phyloP scores from a whole-genome alignment of 1,140 invertebrate species.

The Drosophila kanapiae region DNA sequence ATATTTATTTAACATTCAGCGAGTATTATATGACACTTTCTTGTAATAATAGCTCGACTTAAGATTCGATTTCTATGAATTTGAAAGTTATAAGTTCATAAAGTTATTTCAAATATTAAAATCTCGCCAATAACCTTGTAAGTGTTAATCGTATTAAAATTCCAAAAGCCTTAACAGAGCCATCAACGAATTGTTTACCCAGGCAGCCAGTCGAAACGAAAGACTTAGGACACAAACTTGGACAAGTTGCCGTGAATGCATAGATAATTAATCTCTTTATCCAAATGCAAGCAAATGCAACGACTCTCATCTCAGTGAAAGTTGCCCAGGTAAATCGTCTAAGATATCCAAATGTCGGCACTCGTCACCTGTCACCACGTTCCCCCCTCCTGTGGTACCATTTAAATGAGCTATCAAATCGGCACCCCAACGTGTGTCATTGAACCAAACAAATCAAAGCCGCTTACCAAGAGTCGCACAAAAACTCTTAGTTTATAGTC shows the following conservation, averaged over 20 bases:
- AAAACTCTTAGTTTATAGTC: slow-evolving; percentile 70
- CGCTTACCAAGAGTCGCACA: slow-evolving; percentile 60
- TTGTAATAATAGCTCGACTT: not conserved
- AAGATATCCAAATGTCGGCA: slow-evolving; percentile 59
- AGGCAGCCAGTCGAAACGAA: slow-evolving; percentile 20
- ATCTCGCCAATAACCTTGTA: slow-evolving; percentile 13
- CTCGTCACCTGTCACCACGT: slow-evolving; percentile 41
- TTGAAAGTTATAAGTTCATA: not conserved
- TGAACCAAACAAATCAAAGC: slow-evolving; percentile 78
- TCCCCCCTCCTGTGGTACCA: slow-evolving; percentile 26
- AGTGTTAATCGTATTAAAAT: slow-evolving; percentile 10
- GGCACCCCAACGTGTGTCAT: slow-evolving; percentile 70
- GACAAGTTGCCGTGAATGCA: slow-evolving; percentile 15
- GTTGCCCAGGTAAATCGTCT: slow-evolving; percentile 62
- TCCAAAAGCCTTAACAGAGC: slow-evolving; percentile 3
- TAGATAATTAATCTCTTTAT: slow-evolving; percentile 57
- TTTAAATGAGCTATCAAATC: slow-evolving; percentile 81
- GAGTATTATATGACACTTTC: not conserved
- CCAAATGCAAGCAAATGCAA: slow-evolving; percentile 16
- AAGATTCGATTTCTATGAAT: not conserved
- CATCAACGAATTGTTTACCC: slow-evolving; percentile 8
- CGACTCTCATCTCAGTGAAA: slow-evolving; percentile 51
- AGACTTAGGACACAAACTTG: slow-evolving; percentile 64
- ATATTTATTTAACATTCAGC: not conserved
- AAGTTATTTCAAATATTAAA: not conserved